Evolutionary conservation across 2,888 invertebrate genomes (phyloP), one percentile per base, ranked within the genome.

Genomic region (Leptothorax acervorum): DNA sequence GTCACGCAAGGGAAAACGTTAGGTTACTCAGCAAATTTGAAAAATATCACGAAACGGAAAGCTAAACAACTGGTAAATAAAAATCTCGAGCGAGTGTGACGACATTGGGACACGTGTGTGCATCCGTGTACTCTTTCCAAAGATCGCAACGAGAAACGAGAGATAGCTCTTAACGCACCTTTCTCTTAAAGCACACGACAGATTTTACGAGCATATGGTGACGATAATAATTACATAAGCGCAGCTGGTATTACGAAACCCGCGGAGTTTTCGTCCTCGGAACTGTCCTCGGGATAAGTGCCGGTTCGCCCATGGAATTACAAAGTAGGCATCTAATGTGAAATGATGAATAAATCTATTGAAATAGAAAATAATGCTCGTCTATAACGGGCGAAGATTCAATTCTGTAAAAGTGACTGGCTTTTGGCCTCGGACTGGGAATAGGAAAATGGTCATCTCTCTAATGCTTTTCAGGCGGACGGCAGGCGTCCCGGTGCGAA

Each of bases 181-280:
- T 66, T 66, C 55, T 45, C 31, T 15, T 9, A 23, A 0, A 57
- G 9, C n/a, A 53, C 23, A 65, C 53, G 18, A 66, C 42, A 55
- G 11, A 55, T 65, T 55, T 42, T 39, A 65, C 53, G 51, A 65
- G 23, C 15, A 12, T 31, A 23, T 23, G 23, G 39, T 3, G 8
- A 31, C 9, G 28, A 55, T 28, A n/a, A 55, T n/a, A n/a, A 35
- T 78, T 78, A 78, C 45, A 31, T 53, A 57, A 76, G n/a, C 28
- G n/a, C 60, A 18, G 5, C 18, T 42, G 23, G 18, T 63, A 53
- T 65, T 42, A 66, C 28, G 39, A 78, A 66, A 55, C 31, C n/a
- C n/a, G n/a, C 5, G 53, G 28, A 28, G 18, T 28, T n/a, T 51
- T 62, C 62, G 42, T 31, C n/a, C 15, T 48, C 45, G 31, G 18